These are phyloP conservation scores for Artibeus lituratus DNA, from an alignment of 2,797 vertebrate genomes.

Conservation along the genomic window DNA sequence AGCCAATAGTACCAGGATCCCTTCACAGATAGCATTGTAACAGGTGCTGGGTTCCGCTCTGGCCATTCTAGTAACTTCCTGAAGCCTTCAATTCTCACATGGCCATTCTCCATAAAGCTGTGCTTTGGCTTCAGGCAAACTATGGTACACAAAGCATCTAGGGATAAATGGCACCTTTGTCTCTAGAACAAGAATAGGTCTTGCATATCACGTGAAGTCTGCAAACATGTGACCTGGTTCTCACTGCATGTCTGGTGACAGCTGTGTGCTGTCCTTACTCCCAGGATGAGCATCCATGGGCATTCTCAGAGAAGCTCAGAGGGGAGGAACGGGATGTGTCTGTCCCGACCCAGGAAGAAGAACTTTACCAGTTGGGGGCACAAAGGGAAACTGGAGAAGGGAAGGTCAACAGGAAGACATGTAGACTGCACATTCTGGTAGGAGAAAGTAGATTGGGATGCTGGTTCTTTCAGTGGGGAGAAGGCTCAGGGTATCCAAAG, in stretches of 20 bases:
- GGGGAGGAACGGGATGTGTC: not conserved
- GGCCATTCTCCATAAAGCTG: not conserved
- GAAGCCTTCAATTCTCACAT: not conserved
- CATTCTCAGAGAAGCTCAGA: not conserved
- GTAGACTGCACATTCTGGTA: not conserved
- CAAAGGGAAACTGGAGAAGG: not conserved
- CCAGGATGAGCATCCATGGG: too few relatives aligned
- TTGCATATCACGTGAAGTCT: fast-evolving
- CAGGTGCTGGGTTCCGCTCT: not conserved
- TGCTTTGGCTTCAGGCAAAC: not conserved
- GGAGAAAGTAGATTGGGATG: not conserved
- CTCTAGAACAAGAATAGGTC: not conserved
- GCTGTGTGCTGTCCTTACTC: too few relatives aligned
- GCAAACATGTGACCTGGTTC: too few relatives aligned
- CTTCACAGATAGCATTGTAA: fast-evolving
- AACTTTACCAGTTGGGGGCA: not conserved
- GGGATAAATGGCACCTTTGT: fast-evolving
- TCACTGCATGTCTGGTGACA: not conserved
- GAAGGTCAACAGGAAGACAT: not conserved
- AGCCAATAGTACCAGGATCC: fast-evolving
- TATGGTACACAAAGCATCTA: not conserved
- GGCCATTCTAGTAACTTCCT: not conserved
- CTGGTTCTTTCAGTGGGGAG: not conserved
- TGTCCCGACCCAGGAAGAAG: not conserved
- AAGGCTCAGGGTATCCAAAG: not conserved